A percentile compares a stretch with the other conserved stretches of the same genome.
Evolutionary conservation across 2,113 vertebrate genomes (phyloP).

Genomic region (Stercorarius parasiticus): DNA sequence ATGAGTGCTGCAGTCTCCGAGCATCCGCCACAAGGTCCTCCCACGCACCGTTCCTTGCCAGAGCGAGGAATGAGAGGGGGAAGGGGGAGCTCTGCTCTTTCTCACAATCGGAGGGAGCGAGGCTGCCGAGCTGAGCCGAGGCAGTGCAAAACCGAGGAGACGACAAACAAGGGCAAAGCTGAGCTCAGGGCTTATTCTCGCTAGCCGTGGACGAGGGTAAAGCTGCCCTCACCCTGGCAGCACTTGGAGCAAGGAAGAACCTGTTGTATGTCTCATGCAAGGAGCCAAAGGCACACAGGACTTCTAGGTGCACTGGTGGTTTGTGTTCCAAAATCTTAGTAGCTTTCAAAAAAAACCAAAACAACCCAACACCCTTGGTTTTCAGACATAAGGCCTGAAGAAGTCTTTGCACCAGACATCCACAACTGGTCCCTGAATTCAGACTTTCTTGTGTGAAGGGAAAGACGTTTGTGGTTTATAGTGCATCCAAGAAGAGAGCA

Average conservation of each 20-base stretch:
- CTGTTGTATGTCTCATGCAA: background rate
- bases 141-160: background rate
- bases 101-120: background rate
- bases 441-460: background rate
- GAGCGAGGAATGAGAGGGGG: background rate
- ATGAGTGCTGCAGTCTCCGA: background rate
- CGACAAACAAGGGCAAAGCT: background rate
- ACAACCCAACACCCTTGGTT: background rate
- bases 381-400: background rate
- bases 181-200: background rate
- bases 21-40: conserved; percentile 14
- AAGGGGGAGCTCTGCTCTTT: conserved; percentile 28
- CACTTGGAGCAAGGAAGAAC: background rate
- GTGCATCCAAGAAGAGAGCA: background rate
- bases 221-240: accelerated
- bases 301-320: background rate
- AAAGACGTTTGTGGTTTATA: background rate
- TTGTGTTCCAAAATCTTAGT: background rate
- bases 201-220: accelerated
- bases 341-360: background rate
- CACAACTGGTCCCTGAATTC: background rate
- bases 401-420: background rate
- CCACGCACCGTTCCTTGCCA: background rate
- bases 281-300: background rate
- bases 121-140: background rate